Conservation (phyloP, 2,113 vertebrate species). For the Daubentonia madagascariensis region DNA sequence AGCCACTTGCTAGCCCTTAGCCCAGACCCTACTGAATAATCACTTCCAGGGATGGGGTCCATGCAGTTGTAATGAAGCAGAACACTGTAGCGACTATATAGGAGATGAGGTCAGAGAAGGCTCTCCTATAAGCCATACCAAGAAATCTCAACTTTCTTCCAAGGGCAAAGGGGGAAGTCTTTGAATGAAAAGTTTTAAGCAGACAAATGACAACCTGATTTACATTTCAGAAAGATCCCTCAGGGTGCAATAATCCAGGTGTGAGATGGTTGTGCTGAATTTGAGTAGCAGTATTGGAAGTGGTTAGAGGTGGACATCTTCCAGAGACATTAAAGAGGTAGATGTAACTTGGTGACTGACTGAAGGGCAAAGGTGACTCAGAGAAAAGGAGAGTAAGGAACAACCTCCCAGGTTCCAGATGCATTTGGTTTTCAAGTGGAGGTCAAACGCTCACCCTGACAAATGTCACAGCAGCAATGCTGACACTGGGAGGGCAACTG, state of each 20-base stretch:
- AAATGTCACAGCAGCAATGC: neutral
- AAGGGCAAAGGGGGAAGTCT: neutral
- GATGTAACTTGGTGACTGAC: neutral
- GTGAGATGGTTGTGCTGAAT: neutral
- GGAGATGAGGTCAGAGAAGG: neutral
- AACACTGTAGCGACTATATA: neutral
- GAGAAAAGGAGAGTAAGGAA: neutral
- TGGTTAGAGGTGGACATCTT: neutral
- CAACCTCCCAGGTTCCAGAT: neutral
- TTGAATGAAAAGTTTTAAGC: neutral
- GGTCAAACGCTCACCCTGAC: neutral
- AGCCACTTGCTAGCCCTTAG: neutral
- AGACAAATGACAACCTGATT: neutral
- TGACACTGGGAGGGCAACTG: neutral
- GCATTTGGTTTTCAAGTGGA: neutral
- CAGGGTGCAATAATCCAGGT: neutral
- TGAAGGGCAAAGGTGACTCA: neutral
- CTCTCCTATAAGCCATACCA: neutral
- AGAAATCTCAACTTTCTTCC: neutral
- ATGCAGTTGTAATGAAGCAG: neutral
- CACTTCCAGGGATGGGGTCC: neutral
- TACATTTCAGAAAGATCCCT: neutral
- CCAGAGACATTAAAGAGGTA: neutral
- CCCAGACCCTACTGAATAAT: neutral
- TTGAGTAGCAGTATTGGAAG: neutral